Evolutionary conservation across 2,888 invertebrate genomes (phyloP), one percentile per base, ranked within the genome.

Genomic region (Pristionchus japonicus): DNA sequence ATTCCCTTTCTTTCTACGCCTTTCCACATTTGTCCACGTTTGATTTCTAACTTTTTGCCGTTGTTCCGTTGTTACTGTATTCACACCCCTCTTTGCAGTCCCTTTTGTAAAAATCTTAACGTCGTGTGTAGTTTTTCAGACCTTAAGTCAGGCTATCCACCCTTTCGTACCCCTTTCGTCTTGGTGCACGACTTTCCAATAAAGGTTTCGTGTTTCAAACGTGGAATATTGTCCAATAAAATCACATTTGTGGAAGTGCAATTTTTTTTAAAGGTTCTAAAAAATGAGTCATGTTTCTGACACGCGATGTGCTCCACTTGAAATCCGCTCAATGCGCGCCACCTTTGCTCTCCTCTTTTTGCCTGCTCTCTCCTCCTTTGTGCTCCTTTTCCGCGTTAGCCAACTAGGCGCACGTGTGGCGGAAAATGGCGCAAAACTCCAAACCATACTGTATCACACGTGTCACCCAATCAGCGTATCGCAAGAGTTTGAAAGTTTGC

Each of bases 31-130:
- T 43, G 77, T 27, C 77, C 27, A 27, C 77, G 77, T 77, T 77
- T 77, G 43, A 77, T 77, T 43, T 77, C 77, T 77, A 77, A 77
- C 77, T 77, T 43, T 43, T n/a, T n/a, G 27, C 77, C 43, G 77
- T 77, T 77, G 40, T 77, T 47, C 43, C 43, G 77, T 77, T 77
- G 77, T 77, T 77, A 77, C 77, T 74, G 77, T 77, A 77, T 77
- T 77, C 77, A 77, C 77, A 77, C 20, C 77, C 77, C 43, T 77
- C 43, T 77, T 77, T 77, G 7, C 43, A 77, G 77, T 20, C 77
- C 77, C 74, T 6, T 70, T 77, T 77, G 77, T 77, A 77, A 47
- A 77, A 43, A 40, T 77, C 40, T 77, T 77, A 77, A 77, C 77
- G n/a, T 43, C n/a, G 77, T 47, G 43, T 77, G n/a, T 77, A 43